A percentile compares a stretch with the other conserved stretches of the same genome.
These are phyloP conservation scores for Bellardia bayeri DNA, from an alignment of 2,888 invertebrate genomes.

Conservation along the genomic window DNA sequence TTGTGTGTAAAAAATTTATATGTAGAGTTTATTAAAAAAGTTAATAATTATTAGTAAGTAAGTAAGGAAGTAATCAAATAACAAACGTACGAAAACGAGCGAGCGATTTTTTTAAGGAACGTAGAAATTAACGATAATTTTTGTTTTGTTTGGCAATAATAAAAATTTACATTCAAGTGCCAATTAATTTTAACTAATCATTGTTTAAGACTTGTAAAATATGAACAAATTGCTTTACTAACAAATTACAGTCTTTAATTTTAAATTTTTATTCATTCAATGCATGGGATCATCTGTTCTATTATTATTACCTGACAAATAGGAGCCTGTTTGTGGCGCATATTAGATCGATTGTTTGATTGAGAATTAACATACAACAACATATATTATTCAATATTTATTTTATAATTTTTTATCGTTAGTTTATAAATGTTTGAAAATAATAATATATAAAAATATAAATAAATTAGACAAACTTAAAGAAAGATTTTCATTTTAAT, in stretches of 20 bases:
- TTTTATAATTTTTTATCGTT: conserved; percentile 55
- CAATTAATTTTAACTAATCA: conserved; percentile 65
- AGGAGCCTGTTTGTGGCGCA: conserved; percentile 81
- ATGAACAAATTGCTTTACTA: conserved; percentile 66
- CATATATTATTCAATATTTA: conserved; percentile 63
- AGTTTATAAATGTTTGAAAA: conserved; percentile 46
- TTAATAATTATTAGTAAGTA: conserved; percentile 41
- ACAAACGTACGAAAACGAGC: conserved; percentile 62
- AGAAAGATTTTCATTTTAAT: conserved; percentile 12
- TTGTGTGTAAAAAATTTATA: conserved; percentile 39
- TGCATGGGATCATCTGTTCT: conserved; percentile 62
- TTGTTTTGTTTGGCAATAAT: conserved; percentile 53
- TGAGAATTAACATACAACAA: conserved; percentile 68
- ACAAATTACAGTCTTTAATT: conserved; percentile 69
- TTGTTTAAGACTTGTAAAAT: conserved; percentile 59
- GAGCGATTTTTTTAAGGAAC: conserved; percentile 56
- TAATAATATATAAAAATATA: conserved; percentile 10
- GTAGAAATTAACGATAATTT: conserved; percentile 49
- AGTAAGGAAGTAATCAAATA: conserved; percentile 59
- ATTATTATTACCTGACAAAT: conserved; percentile 84
- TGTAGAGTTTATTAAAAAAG: conserved; percentile 28
- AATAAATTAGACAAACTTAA: not conserved
- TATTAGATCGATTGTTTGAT: conserved; percentile 47
- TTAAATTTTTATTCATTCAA: conserved; percentile 50
- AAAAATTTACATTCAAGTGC: conserved; percentile 72